These are phyloP conservation scores for Brachionus rubens DNA, from an alignment of 1,140 invertebrate genomes.

Conservation along the genomic window DNA sequence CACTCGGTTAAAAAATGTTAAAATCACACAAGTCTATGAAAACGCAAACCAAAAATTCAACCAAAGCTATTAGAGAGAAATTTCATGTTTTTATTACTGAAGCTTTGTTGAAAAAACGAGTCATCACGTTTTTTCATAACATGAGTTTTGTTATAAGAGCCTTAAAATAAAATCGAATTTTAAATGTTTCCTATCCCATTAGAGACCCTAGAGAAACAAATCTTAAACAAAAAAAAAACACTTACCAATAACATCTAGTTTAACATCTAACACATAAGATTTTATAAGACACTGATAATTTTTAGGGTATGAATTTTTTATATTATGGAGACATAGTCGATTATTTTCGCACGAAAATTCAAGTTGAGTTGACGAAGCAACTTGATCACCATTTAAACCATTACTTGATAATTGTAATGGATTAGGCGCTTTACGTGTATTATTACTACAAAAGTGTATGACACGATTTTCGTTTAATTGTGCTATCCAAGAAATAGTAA, in stretches of 20 bases:
- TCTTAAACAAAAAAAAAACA: neutral
- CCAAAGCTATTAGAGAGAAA: neutral
- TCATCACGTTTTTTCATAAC: slow-evolving; percentile 24
- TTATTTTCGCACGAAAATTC: slow-evolving; percentile 42
- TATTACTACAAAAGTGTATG: slow-evolving; percentile 39
- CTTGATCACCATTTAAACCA: neutral
- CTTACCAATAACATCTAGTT: slow-evolving; percentile 43
- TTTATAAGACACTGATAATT: slow-evolving; percentile 35
- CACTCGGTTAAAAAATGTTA: neutral
- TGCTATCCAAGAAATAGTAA: slow-evolving; percentile 22
- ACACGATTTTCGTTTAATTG: slow-evolving; percentile 36
- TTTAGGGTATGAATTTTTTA: slow-evolving; percentile 35
- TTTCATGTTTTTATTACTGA: slow-evolving; percentile 14
- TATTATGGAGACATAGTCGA: slow-evolving; percentile 22
- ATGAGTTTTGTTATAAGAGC: neutral
- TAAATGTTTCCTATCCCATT: no score
- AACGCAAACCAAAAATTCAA: neutral
- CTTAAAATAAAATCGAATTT: slow-evolving; percentile 20
- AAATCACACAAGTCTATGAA: neutral
- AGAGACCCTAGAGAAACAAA: no score
- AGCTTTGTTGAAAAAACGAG: slow-evolving; percentile 42
- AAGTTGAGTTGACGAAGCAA: neutral
- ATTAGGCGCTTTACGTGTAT: slow-evolving; percentile 16
- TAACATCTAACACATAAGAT: slow-evolving; percentile 10
- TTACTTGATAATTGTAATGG: slow-evolving; percentile 11